Evolutionary conservation across 2,888 invertebrate genomes (phyloP).

Genomic region (Catotricha subobsoleta): DNA sequence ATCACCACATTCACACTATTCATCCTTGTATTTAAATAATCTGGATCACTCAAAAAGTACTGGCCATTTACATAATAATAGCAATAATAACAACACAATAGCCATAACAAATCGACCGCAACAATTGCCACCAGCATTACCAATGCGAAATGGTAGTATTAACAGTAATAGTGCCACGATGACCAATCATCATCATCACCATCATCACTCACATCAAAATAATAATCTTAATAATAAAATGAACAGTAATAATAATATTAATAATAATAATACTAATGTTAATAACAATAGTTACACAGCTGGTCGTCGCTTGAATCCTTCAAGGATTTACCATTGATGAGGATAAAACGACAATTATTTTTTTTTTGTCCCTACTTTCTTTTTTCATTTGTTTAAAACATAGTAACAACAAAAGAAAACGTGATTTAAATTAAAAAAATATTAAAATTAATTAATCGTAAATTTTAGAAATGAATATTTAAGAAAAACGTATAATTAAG

Average conservation of each 20-base stretch:
- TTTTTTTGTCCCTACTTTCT: no score
- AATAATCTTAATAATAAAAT: neutral
- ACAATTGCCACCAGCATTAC: slow-evolving; percentile 25
- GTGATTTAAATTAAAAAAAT: no score
- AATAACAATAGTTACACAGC: no score
- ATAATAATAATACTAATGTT: slow-evolving; percentile 11
- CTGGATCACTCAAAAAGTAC: neutral
- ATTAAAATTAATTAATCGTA: no score
- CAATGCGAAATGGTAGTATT: slow-evolving; percentile 24
- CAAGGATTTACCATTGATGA: slow-evolving; percentile 14
- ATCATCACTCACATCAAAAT: neutral
- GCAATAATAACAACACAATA: slow-evolving; percentile 2
- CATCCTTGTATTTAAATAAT: neutral
- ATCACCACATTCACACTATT: neutral
- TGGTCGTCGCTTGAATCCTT: slow-evolving; percentile 22
- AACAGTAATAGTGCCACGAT: no score
- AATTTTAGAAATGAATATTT: no score
- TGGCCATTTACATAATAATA: neutral
- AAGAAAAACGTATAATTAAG: no score
- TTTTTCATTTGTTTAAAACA: no score
- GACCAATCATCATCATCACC: neutral
- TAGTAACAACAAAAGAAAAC: no score
- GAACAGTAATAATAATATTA: neutral
- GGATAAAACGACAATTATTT: no score
- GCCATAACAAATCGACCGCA: neutral